These are phyloP conservation scores for Kryptolebias marmoratus DNA, from an alignment of 2,113 vertebrate genomes.

Conservation along the genomic window DNA sequence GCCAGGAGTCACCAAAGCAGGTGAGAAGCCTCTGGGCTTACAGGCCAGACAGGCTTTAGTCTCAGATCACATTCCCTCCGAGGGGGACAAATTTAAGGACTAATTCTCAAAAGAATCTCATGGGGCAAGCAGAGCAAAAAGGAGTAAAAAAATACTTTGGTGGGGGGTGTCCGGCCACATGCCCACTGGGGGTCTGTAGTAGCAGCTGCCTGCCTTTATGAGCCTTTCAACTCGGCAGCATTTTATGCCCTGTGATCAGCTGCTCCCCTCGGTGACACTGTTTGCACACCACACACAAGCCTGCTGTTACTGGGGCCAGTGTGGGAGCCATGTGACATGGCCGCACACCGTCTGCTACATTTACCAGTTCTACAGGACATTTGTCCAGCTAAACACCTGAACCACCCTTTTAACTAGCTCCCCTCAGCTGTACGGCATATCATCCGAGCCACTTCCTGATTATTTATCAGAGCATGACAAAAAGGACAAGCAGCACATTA, in stretches of 20 bases:
- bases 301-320: constrained; percentile 4
- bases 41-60: constrained; percentile 13
- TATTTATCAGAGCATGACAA: constrained; percentile 60
- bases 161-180: constrained; percentile 18
- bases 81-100: constrained; percentile 23
- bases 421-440: constrained; percentile 24
- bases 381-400: constrained; percentile 77
- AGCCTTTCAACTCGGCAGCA: constrained; percentile 61
- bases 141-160: not conserved
- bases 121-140: not conserved
- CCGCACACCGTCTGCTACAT: constrained; percentile 42
- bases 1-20: constrained; percentile 30
- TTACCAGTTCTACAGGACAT: constrained; percentile 68
- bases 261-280: constrained; percentile 48
- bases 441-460: constrained; percentile 70
- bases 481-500: constrained; percentile 35
- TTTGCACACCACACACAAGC: constrained; percentile 25
- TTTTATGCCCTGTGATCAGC: constrained; percentile 65
- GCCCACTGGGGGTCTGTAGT: constrained; percentile 46
- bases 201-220: constrained; percentile 73
- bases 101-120: constrained; percentile 19
- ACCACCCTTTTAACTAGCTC: constrained; percentile 61
- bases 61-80: constrained; percentile 39
- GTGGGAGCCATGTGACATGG: constrained; percentile 42
- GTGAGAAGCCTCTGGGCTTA: constrained; percentile 44